These are phyloP conservation scores for Colossoma macropomum DNA, from an alignment of 2,113 vertebrate genomes.

Conservation along the genomic window DNA sequence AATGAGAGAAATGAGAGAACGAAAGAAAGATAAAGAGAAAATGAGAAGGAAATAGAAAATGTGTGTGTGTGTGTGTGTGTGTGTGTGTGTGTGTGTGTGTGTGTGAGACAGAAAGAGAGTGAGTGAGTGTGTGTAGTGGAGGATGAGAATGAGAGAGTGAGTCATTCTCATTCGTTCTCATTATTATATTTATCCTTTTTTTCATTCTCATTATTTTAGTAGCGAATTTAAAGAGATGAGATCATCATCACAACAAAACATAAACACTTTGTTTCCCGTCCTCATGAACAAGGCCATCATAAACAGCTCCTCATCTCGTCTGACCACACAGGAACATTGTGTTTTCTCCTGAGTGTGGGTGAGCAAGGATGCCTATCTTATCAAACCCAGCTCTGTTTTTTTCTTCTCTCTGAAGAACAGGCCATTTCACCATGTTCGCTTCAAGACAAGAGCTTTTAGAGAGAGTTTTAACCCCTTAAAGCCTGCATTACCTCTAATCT, in stretches of 20 bases:
- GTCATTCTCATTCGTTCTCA: background rate
- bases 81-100: no score
- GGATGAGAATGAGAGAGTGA: background rate
- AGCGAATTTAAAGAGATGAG: conserved; percentile 50
- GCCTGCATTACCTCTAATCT: no score
- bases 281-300: background rate
- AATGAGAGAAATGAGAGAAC: no score
- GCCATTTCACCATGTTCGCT: no score
- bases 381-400: no score
- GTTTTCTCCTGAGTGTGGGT: background rate
- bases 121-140: background rate
- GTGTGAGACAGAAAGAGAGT: no score
- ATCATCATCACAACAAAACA: conserved; percentile 42
- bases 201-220: conserved; percentile 46
- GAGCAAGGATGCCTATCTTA: background rate
- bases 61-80: no score
- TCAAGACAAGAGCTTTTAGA: no score
- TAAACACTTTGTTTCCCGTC: background rate
- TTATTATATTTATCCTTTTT: background rate
- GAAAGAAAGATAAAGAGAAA: no score
- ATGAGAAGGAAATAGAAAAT: no score
- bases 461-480: no score
- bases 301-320: conserved; percentile 8
- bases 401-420: no score
- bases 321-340: conserved; percentile 1